Conservation (phyloP, 2,888 invertebrate genomes). For the Cepaea hortensis region DNA sequence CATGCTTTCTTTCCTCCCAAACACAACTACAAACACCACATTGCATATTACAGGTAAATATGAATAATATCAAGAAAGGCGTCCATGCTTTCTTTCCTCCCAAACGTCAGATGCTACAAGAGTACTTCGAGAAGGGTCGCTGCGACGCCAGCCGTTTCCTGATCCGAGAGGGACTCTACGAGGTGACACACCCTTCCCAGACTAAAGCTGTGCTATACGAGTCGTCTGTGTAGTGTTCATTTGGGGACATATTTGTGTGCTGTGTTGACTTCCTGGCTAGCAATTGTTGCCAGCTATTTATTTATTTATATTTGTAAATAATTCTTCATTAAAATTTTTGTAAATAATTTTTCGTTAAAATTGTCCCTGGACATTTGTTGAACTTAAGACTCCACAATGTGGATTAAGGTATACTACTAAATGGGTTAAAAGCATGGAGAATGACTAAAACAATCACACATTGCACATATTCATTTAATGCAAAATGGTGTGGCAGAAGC, state of each 20-base stretch:
- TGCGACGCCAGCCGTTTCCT: conserved; percentile 74
- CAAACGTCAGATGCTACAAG: conserved; percentile 61
- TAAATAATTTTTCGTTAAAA: too few species aligned
- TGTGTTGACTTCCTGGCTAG: neutral
- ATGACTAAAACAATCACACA: too few species aligned
- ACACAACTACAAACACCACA: neutral
- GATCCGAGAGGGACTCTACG: conserved; percentile 53
- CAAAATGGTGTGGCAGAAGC: too few species aligned
- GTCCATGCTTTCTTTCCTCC: conserved; percentile 76
- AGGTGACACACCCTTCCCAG: conserved; percentile 36
- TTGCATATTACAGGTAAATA: conserved; percentile 69
- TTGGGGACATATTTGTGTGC: neutral
- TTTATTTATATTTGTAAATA: too few species aligned
- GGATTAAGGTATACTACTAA: too few species aligned
- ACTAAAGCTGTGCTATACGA: conserved; percentile 45
- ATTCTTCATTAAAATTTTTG: too few species aligned
- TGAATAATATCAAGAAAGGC: conserved; percentile 70
- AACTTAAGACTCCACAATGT: too few species aligned
- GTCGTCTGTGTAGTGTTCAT: conserved; percentile 47
- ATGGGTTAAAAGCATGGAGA: too few species aligned
- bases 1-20: conserved; percentile 76
- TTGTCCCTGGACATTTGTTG: too few species aligned
- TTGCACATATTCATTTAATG: too few species aligned
- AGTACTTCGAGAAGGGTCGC: conserved; percentile 74
- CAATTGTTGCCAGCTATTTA: too few species aligned